A percentile compares a stretch with the other conserved stretches of the same genome.
Conservation (phyloP, 2,888 invertebrate genomes). For the Tachina grossa region DNA sequence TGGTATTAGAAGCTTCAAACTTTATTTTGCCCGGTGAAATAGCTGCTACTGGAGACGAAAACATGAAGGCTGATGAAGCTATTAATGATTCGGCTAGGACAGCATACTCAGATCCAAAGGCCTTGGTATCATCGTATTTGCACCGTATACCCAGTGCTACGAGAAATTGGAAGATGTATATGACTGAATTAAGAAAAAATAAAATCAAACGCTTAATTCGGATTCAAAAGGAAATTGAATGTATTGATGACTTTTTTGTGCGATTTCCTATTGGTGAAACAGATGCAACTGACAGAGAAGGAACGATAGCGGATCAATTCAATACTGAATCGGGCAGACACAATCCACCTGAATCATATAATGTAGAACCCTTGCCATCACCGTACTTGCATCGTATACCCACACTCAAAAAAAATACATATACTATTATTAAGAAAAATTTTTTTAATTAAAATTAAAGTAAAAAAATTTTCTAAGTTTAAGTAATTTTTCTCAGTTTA, state of each 20-base stretch:
- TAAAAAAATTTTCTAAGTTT: too few relatives aligned
- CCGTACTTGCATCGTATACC: slow-evolving; percentile 42
- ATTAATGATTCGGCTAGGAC: neutral
- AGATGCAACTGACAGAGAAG: too few relatives aligned
- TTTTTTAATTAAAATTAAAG: too few relatives aligned
- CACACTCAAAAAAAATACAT: too few relatives aligned
- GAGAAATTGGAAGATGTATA: slow-evolving; percentile 37
- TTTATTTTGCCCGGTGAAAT: neutral
- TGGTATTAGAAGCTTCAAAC: slow-evolving; percentile 30
- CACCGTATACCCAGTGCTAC: slow-evolving; percentile 46
- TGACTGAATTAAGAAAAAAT: slow-evolving; percentile 23
- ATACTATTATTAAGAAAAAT: too few relatives aligned
- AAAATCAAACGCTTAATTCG: slow-evolving; percentile 8
- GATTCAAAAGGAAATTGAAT: too few relatives aligned
- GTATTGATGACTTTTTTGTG: slow-evolving; percentile 29
- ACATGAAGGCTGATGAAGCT: neutral
- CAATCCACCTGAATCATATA: neutral
- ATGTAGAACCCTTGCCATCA: neutral
- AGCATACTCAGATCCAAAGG: too few relatives aligned
- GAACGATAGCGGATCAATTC: too few relatives aligned
- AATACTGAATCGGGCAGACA: too few relatives aligned
- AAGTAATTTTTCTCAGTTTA: too few relatives aligned
- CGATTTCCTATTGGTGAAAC: slow-evolving; percentile 33
- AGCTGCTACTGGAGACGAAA: neutral
- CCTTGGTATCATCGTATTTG: slow-evolving; percentile 9